Percentiles rank a stretch among this genome's conserved stretches.
These are phyloP conservation scores for Phalacrocorax carbo DNA, from an alignment of 2,113 vertebrate genomes.

Conservation along the genomic window DNA sequence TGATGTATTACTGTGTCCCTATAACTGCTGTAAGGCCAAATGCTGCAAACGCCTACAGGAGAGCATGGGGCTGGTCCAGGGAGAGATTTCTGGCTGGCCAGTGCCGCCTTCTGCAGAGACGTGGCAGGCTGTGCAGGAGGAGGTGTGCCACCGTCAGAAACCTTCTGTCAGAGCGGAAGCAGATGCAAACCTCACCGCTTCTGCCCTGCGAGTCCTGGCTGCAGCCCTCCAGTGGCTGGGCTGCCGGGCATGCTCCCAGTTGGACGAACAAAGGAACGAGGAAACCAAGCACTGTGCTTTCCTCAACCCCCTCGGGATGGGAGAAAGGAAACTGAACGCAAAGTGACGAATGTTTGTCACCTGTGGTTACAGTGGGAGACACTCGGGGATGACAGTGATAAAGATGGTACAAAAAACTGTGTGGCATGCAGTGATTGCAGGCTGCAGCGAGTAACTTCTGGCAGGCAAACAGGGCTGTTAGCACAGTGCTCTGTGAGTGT, in stretches of 20 bases:
- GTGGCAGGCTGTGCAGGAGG: not conserved
- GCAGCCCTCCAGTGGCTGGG: not conserved
- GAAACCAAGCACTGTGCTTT: not conserved
- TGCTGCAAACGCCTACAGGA: not conserved
- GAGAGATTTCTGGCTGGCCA: not conserved
- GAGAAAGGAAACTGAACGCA: not conserved
- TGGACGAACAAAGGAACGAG: not conserved
- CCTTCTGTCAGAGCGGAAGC: not conserved
- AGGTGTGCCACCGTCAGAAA: not conserved
- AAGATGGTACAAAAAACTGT: not conserved
- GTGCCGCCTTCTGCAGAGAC: not conserved
- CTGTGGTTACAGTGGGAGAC: not conserved
- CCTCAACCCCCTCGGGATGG: not conserved
- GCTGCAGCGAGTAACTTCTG: not conserved
- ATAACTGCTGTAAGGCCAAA: not conserved
- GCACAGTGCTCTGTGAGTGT: not conserved
- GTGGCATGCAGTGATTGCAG: fast-evolving
- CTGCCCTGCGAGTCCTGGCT: not conserved
- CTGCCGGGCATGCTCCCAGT: not conserved
- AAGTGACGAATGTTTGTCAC: not conserved
- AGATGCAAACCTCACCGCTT: not conserved
- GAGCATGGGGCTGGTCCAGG: not conserved
- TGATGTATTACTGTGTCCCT: not conserved
- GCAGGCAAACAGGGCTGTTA: not conserved
- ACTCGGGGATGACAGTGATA: not conserved